A percentile compares a stretch with the other conserved stretches of the same genome.
Conservation (phyloP, 1,140 invertebrate genomes). For the Maniola jurtina region DNA sequence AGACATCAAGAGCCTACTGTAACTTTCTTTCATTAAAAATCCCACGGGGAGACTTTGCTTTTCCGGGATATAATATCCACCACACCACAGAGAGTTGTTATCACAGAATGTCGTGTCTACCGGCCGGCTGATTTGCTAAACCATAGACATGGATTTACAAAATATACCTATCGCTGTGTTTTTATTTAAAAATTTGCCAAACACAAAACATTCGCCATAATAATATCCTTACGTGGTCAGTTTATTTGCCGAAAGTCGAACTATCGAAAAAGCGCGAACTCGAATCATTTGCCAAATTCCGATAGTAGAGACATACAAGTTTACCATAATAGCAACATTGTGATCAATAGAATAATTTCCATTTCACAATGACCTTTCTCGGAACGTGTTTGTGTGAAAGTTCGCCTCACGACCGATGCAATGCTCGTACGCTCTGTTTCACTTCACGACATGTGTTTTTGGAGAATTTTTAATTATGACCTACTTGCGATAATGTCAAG, state of each 20-base stretch:
- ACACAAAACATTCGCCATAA: too few relatives aligned
- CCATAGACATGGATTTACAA: too few relatives aligned
- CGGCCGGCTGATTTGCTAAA: too few relatives aligned
- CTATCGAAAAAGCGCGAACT: not conserved
- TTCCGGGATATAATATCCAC: too few relatives aligned
- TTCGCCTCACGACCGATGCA: not conserved
- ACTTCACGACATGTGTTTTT: conserved; percentile 7
- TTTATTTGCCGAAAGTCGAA: not conserved
- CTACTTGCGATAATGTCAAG: not conserved
- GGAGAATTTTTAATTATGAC: not conserved
- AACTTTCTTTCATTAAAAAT: too few relatives aligned
- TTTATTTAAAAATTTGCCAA: too few relatives aligned
- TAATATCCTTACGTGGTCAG: too few relatives aligned
- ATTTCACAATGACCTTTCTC: conserved; percentile 6
- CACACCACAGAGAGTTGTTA: too few relatives aligned
- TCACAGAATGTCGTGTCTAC: too few relatives aligned
- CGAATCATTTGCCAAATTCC: not conserved
- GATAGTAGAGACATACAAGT: not conserved
- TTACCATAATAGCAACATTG: not conserved
- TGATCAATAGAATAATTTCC: conserved; percentile 1
- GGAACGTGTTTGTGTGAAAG: conserved; percentile 5
- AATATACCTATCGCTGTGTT: too few relatives aligned
- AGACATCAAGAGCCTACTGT: too few relatives aligned
- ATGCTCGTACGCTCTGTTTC: conserved; percentile 2
- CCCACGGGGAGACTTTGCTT: too few relatives aligned